Evolutionary conservation across 2,113 vertebrate species (phyloP).

Genomic region (Pterophyllum scalare): DNA sequence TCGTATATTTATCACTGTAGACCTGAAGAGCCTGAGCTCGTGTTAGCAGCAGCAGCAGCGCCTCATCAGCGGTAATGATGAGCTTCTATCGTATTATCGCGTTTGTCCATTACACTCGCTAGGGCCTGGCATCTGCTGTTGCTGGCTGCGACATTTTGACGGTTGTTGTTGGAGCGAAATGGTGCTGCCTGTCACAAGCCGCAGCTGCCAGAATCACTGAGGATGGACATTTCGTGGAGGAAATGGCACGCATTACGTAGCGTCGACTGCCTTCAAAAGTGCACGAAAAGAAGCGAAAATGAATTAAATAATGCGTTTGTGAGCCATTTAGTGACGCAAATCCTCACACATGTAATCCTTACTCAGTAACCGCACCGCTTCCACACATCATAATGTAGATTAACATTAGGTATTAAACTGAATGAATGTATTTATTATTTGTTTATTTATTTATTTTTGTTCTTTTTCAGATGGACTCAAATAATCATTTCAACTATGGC

Average conservation of each 20-base stretch:
- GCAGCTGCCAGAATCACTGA: not conserved
- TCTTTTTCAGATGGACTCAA: slow-evolving; percentile 88
- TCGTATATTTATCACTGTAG: slow-evolving; percentile 22
- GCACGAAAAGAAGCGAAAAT: not conserved
- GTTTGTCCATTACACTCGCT: slow-evolving; percentile 58
- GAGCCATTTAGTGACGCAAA: not conserved
- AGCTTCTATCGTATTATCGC: slow-evolving; percentile 49
- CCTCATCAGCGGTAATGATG: slow-evolving; percentile 68
- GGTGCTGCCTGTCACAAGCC: slow-evolving; percentile 53
- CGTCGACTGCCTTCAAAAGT: not conserved
- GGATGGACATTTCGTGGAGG: not conserved
- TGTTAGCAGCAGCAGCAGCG: slow-evolving; percentile 42
- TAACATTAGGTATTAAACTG: not conserved
- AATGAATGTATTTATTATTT: not conserved
- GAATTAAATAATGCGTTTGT: slow-evolving; percentile 10
- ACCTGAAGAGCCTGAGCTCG: slow-evolving; percentile 30
- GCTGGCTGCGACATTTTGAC: slow-evolving; percentile 77
- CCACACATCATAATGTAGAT: not conserved
- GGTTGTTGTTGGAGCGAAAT: slow-evolving; percentile 58
- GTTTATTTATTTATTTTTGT: not conserved
- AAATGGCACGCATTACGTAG: not conserved
- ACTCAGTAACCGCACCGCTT: not conserved
- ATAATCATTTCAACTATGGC: slow-evolving; percentile 93
- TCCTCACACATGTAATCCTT: not conserved
- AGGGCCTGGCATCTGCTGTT: slow-evolving; percentile 66